Evolutionary conservation across 2,888 invertebrate genomes (phyloP).

Genomic region (Lithodes maja): DNA sequence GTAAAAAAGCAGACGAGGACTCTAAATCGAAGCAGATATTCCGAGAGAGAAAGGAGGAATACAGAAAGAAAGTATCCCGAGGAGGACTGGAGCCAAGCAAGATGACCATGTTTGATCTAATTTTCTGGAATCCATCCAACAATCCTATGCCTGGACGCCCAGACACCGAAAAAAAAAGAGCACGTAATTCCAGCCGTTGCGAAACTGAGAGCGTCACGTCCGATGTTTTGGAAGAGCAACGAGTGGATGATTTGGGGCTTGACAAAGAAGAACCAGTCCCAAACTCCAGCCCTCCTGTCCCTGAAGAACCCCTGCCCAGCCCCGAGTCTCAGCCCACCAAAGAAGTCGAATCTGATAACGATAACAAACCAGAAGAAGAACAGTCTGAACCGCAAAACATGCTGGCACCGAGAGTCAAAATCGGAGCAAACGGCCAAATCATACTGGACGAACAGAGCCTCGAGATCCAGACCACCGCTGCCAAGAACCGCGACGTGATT

Average conservation of each 20-base stretch:
- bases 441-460: slow-evolving; percentile 90
- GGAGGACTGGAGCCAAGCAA: slow-evolving; percentile 71
- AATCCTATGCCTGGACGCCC: slow-evolving; percentile 69
- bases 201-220: slow-evolving; percentile 44
- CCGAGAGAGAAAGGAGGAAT: slow-evolving; percentile 58
- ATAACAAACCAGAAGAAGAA: slow-evolving; percentile 27
- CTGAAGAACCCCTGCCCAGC: not conserved
- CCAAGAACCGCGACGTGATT: slow-evolving; percentile 80
- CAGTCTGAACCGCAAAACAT: not conserved
- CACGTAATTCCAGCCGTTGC: slow-evolving; percentile 13
- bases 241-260: slow-evolving; percentile 45
- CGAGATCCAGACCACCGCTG: slow-evolving; percentile 83
- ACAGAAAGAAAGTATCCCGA: slow-evolving; percentile 57
- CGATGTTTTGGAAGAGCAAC: slow-evolving; percentile 48
- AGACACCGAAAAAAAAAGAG: slow-evolving; percentile 28
- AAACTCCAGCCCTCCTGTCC: slow-evolving; percentile 4
- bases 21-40: slow-evolving; percentile 52
- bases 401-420: slow-evolving; percentile 81
- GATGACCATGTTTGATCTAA: slow-evolving; percentile 93
- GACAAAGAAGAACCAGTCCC: not conserved
- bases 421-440: slow-evolving; percentile 89
- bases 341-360: slow-evolving; percentile 14
- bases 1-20: not conserved
- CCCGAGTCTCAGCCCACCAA: not conserved
- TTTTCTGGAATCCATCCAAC: slow-evolving; percentile 88